Evolutionary conservation across 1,140 invertebrate species (phyloP).

Genomic region (Polypedilum vanderplanki): DNA sequence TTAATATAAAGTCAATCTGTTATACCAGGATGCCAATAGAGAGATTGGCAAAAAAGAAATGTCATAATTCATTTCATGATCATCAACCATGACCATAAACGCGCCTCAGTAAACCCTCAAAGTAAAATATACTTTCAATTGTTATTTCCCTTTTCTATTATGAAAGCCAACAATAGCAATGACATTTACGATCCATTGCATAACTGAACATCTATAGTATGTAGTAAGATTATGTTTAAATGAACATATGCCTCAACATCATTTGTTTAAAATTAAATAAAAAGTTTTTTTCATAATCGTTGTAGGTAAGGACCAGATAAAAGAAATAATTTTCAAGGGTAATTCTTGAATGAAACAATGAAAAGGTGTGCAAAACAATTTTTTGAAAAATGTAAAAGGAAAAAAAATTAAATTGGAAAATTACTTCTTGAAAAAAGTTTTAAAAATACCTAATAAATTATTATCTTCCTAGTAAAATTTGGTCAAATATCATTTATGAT

Average conservation of each 20-base stretch:
- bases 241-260: too few relatives aligned
- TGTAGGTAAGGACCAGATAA: too few relatives aligned
- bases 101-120: constrained; percentile 23
- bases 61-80: constrained; percentile 26
- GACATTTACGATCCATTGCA: neutral
- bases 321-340: neutral
- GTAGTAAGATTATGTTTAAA: too few relatives aligned
- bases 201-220: neutral
- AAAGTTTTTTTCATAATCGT: too few relatives aligned
- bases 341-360: neutral
- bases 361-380: constrained; percentile 15
- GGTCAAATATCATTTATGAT: too few relatives aligned
- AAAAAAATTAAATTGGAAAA: too few relatives aligned
- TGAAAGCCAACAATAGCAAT: neutral
- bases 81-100: constrained; percentile 24
- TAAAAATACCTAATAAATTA: too few relatives aligned
- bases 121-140: neutral
- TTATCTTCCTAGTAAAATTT: too few relatives aligned
- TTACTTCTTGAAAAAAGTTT: too few relatives aligned
- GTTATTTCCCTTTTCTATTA: neutral
- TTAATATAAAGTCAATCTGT: too few relatives aligned
- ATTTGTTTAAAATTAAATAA: too few relatives aligned
- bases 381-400: too few relatives aligned
- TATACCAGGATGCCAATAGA: neutral
- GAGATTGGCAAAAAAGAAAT: neutral